Evolutionary conservation across 35 echinoderm and acorn worm genomes (phyloP).

Genomic region (Eucidaris tribuloides): DNA sequence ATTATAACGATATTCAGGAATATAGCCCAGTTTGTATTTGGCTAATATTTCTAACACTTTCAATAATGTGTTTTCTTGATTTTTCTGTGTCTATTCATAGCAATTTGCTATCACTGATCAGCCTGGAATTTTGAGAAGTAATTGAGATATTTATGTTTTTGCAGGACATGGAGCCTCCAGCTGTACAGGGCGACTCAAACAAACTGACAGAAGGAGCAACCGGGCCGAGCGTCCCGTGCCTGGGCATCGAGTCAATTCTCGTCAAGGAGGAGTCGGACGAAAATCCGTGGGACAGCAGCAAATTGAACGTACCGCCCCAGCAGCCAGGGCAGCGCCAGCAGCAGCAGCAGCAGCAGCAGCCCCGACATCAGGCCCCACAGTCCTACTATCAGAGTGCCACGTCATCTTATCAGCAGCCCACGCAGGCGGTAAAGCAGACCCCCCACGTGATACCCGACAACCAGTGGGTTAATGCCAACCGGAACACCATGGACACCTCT

Average conservation of each 20-base stretch:
- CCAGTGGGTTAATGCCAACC: conserved; percentile 15
- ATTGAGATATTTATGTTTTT: too few relatives aligned
- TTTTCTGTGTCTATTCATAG: too few relatives aligned
- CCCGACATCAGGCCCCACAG: neutral
- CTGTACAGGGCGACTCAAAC: conserved; percentile 16
- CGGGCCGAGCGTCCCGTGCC: neutral
- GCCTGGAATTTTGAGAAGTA: too few relatives aligned
- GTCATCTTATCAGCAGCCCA: conserved; percentile 1
- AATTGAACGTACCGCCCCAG: neutral
- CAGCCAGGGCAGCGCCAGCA: neutral
- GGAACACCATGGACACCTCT: neutral
- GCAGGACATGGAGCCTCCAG: conserved; percentile 18
- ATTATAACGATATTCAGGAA: too few relatives aligned
- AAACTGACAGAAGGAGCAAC: neutral
- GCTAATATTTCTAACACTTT: too few relatives aligned
- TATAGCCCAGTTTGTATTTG: too few relatives aligned
- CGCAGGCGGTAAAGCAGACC: neutral
- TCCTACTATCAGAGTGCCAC: neutral
- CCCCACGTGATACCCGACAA: conserved; percentile 1
- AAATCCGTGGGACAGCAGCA: neutral
- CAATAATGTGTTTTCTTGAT: too few relatives aligned
- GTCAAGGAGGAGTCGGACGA: conserved; percentile 7
- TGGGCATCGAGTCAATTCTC: conserved; percentile 1
- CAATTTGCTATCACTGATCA: too few relatives aligned
- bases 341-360: neutral